Evolutionary conservation across 2,797 vertebrate species (phyloP).

Genomic region (Phoxinus dragarum): DNA sequence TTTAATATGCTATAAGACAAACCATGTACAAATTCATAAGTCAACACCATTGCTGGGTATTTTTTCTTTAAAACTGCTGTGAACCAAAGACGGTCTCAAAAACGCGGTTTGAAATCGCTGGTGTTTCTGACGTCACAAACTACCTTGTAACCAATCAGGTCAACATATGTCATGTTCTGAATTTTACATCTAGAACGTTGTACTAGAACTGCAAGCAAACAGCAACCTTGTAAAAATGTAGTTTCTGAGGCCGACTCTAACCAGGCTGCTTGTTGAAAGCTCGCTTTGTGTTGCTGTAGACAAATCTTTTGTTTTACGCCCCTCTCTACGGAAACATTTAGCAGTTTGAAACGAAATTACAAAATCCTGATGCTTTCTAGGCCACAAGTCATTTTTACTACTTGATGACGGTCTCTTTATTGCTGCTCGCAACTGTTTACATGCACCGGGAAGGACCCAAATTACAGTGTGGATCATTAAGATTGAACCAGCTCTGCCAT

Average conservation of each 20-base stretch:
- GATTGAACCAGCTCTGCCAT: constrained; percentile 63
- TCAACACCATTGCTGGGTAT: too few species aligned
- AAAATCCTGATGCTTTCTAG: constrained; percentile 59
- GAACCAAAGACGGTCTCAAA: too few species aligned
- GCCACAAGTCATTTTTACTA: constrained; percentile 60
- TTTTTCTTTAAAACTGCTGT: too few species aligned
- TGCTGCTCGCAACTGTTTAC: constrained; percentile 62
- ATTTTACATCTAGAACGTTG: neutral
- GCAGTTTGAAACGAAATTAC: constrained; percentile 56
- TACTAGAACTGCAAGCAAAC: neutral
- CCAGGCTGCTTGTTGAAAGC: constrained; percentile 61
- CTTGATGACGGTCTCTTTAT: constrained; percentile 61
- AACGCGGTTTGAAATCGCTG: too few species aligned
- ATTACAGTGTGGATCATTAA: constrained; percentile 65
- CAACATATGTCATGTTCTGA: neutral
- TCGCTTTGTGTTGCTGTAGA: constrained; percentile 50
- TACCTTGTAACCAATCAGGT: too few species aligned
- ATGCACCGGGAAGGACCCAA: constrained; percentile 59
- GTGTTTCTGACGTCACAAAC: too few species aligned
- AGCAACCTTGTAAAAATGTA: neutral
- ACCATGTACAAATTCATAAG: too few species aligned
- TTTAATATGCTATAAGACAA: too few species aligned
- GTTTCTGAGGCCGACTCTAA: constrained; percentile 61
- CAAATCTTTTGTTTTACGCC: constrained; percentile 51
- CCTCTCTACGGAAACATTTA: constrained; percentile 53